Conservation (phyloP, 2,797 vertebrate species). For the Lindbergichthys nudifrons region DNA sequence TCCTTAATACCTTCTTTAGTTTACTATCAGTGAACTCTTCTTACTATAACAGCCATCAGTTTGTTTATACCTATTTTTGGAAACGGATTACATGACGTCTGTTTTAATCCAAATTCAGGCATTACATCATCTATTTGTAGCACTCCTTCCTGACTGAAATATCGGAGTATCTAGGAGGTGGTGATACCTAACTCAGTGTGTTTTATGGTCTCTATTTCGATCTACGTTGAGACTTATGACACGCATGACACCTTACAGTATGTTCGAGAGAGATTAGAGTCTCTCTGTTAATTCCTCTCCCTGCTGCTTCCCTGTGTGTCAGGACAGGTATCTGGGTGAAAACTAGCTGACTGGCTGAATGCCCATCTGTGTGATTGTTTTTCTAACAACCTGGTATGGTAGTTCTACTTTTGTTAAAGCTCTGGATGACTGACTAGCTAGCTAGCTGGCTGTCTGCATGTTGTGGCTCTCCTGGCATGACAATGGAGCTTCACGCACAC, state of each 20-base stretch:
- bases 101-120: conserved; percentile 28
- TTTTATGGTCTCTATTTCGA: not conserved
- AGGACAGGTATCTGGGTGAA: not conserved
- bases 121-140: conserved; percentile 13
- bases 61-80: conserved; percentile 45
- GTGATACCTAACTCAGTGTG: not conserved
- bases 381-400: conserved; percentile 17
- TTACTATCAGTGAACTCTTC: conserved; percentile 9
- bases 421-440: conserved; percentile 20
- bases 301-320: conserved; percentile 11
- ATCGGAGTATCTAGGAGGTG: not conserved
- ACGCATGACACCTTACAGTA: not conserved
- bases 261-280: conserved; percentile 8
- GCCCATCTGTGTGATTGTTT: conserved; percentile 24
- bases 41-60: conserved; percentile 19
- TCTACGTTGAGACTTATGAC: not conserved
- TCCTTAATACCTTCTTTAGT: conserved; percentile 17
- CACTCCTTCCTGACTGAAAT: conserved; percentile 1
- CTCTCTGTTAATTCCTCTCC: conserved; percentile 1
- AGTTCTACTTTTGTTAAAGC: conserved; percentile 25
- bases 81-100: conserved; percentile 44
- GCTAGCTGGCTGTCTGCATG: conserved; percentile 11
- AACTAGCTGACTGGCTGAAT: conserved; percentile 8
- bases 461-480: conserved; percentile 25
- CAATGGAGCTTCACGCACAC: conserved; percentile 39